These are phyloP conservation scores for Dascillus cervinus DNA, from an alignment of 2,888 invertebrate genomes.

Conservation along the genomic window DNA sequence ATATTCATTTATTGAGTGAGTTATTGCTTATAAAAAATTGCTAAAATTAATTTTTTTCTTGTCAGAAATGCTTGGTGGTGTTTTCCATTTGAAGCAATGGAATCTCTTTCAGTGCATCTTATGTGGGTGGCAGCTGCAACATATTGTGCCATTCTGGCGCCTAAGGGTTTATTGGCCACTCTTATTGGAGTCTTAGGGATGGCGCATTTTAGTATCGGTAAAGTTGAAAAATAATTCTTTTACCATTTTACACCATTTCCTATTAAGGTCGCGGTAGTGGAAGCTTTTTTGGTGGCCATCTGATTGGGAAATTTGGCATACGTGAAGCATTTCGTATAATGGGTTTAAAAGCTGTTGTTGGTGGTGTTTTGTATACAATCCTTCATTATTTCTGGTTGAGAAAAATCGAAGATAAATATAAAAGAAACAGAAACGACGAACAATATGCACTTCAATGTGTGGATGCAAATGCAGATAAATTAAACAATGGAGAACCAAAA, in stretches of 20 bases:
- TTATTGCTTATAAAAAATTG: slow-evolving; percentile 17
- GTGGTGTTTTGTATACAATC: slow-evolving; percentile 62
- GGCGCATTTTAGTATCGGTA: slow-evolving; percentile 82
- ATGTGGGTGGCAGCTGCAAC: slow-evolving; percentile 91
- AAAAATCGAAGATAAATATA: slow-evolving; percentile 33
- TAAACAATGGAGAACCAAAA: slow-evolving; percentile 51
- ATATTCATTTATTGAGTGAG: slow-evolving; percentile 80
- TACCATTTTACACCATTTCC: slow-evolving; percentile 1
- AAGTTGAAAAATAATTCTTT: too few relatives aligned
- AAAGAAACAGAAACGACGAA: too few relatives aligned
- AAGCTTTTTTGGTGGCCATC: slow-evolving; percentile 69
- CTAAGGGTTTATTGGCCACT: slow-evolving; percentile 75
- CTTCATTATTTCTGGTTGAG: slow-evolving; percentile 67
- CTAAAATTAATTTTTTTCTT: slow-evolving; percentile 8
- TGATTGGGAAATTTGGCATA: slow-evolving; percentile 69
- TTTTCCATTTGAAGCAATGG: slow-evolving; percentile 81
- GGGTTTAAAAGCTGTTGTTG: slow-evolving; percentile 65
- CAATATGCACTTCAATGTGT: too few relatives aligned
- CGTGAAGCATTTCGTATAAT: slow-evolving; percentile 71
- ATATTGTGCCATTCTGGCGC: slow-evolving; percentile 77
- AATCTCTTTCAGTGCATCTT: slow-evolving; percentile 75
- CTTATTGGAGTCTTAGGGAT: slow-evolving; percentile 81
- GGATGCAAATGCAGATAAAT: slow-evolving; percentile 54
- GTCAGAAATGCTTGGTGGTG: slow-evolving; percentile 81
- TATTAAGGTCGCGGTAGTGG: slow-evolving; percentile 66